phyloP scores from a whole-genome alignment of 2,888 invertebrate genomes.

The Mythimna vitellina region DNA sequence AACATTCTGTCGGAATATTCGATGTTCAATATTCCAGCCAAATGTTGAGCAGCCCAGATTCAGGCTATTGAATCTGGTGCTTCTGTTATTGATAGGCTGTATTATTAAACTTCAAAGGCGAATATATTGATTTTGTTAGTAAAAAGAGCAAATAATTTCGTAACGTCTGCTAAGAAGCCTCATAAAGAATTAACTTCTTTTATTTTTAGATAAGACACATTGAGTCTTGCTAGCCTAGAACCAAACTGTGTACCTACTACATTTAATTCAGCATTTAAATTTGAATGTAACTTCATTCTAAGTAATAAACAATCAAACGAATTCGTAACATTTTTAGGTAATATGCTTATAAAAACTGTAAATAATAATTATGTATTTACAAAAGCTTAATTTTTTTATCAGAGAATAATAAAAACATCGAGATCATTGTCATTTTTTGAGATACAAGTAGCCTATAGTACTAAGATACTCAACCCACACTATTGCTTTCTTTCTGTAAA shows the following conservation, averaged over 20 bases:
- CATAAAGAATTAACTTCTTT: background rate
- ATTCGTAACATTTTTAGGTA: too few relatives aligned
- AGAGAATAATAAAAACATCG: too few relatives aligned
- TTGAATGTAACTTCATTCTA: too few relatives aligned
- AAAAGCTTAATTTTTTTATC: too few relatives aligned
- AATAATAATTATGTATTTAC: too few relatives aligned
- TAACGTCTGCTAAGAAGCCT: background rate
- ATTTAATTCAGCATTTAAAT: slow-evolving; percentile 2
- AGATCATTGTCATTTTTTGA: too few relatives aligned
- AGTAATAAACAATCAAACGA: too few relatives aligned
- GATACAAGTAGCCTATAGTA: background rate
- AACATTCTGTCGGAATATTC: slow-evolving; percentile 32
- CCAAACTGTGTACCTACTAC: background rate
- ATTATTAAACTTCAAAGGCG: slow-evolving; percentile 20
- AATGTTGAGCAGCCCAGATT: slow-evolving; percentile 22
- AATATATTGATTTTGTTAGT: background rate
- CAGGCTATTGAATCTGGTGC: slow-evolving; percentile 13
- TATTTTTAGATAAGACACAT: slow-evolving; percentile 18
- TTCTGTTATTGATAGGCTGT: slow-evolving; percentile 9
- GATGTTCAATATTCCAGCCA: slow-evolving; percentile 31
- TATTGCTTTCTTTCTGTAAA: background rate
- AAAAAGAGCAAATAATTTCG: slow-evolving; percentile 18
- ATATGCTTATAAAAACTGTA: too few relatives aligned
- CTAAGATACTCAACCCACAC: too few relatives aligned
- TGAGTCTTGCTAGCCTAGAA: background rate